phyloP scores from a whole-genome alignment of 2,797 vertebrate genomes.

The Mionectes olivaceus region DNA sequence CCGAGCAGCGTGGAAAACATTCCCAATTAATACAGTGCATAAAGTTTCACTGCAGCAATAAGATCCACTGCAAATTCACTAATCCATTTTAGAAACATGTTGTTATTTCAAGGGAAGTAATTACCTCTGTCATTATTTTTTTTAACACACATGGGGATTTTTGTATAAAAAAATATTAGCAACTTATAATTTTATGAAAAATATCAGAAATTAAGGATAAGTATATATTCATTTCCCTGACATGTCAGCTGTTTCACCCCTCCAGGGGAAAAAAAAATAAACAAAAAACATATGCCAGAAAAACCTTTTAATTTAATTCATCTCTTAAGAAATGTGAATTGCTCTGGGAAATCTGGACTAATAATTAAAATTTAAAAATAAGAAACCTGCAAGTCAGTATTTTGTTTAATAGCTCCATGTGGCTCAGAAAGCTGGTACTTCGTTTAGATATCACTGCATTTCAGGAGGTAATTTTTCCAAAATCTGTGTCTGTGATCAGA shows the following conservation, averaged over 20 bases:
- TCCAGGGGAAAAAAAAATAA: background rate
- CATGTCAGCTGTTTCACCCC: background rate
- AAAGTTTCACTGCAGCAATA: conserved; percentile 1
- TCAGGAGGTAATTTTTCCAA: background rate
- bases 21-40: conserved; percentile 12
- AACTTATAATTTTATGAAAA: background rate
- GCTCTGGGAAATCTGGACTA: background rate
- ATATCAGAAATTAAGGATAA: background rate
- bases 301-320: background rate
- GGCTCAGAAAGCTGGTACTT: background rate
- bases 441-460: background rate
- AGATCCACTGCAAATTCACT: background rate
- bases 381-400: rapidly evolving
- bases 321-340: background rate
- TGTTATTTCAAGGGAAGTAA: background rate
- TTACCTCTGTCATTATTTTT: background rate
- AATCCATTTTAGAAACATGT: background rate
- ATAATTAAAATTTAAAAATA: background rate
- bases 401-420: background rate
- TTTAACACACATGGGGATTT: rapidly evolving
- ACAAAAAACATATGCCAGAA: background rate
- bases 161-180: background rate
- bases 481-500: rapidly evolving
- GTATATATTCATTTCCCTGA: background rate
- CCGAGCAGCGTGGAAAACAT: background rate